Conservation (phyloP, 2,113 vertebrate species). For the Erythrocercus mccallii region DNA sequence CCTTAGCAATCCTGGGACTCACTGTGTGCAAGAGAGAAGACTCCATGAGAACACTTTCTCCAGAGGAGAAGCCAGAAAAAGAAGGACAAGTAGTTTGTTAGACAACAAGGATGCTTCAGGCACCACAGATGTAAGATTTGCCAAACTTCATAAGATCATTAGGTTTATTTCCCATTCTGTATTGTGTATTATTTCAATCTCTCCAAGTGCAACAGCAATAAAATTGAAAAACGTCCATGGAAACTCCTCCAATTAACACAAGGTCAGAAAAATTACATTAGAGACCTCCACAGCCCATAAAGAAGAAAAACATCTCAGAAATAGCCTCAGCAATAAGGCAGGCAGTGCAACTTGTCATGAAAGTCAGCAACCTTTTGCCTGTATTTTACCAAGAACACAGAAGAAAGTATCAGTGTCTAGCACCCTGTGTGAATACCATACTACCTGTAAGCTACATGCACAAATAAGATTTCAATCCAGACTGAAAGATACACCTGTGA, state of each 20-base stretch:
- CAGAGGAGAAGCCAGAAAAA: background rate
- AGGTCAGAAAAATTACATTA: conserved; percentile 45
- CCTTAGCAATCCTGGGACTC: background rate
- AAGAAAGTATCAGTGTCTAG: background rate
- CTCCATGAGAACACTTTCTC: background rate
- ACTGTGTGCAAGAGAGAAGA: background rate
- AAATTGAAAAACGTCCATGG: conserved; percentile 35
- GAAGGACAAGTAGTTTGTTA: conserved; percentile 15
- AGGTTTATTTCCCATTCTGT: background rate
- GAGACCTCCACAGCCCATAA: conserved; percentile 9
- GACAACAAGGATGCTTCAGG: background rate
- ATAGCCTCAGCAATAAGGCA: background rate
- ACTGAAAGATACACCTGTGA: background rate
- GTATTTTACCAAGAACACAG: background rate
- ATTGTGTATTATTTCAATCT: conserved; percentile 45
- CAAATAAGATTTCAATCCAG: background rate
- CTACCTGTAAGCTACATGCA: background rate
- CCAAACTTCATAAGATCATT: conserved; percentile 20
- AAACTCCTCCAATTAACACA: conserved; percentile 52
- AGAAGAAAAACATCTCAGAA: conserved; percentile 5
- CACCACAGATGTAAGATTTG: background rate
- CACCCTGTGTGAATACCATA: background rate
- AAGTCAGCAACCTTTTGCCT: background rate
- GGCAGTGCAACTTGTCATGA: background rate
- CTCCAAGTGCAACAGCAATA: conserved; percentile 22